Evolutionary conservation across 2,113 vertebrate species (phyloP).

Genomic region (Macquaria ambigua): DNA sequence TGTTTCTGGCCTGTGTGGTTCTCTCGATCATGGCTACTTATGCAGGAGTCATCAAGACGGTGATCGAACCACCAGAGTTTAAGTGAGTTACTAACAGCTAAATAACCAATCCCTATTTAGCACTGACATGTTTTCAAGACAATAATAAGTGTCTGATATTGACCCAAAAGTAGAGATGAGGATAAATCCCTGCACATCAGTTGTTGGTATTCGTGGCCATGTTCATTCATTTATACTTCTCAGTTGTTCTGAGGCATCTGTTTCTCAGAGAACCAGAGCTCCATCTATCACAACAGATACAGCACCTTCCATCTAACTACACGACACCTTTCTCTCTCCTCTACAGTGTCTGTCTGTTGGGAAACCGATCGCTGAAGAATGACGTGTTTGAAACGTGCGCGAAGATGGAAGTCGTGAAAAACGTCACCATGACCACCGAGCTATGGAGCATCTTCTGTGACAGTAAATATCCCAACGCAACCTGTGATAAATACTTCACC

Average conservation of each 20-base stretch:
- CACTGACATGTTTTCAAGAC: neutral
- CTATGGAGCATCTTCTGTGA: conserved; percentile 90
- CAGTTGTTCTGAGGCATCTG: neutral
- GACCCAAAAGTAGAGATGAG: neutral
- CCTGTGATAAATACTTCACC: conserved; percentile 89
- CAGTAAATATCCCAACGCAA: conserved; percentile 69
- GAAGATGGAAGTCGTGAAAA: conserved; percentile 80
- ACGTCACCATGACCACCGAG: conserved; percentile 76
- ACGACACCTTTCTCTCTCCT: neutral
- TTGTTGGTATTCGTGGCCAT: neutral
- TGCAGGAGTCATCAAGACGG: conserved; percentile 91
- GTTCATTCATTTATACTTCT: neutral
- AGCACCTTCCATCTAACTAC: neutral
- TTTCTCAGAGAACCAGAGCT: neutral
- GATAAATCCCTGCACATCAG: neutral
- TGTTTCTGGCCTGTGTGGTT: conserved; percentile 95
- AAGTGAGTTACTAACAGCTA: conserved; percentile 83
- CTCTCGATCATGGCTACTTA: conserved; percentile 96
- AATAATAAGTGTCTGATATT: no score
- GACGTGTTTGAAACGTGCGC: conserved; percentile 84
- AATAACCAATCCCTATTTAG: neutral
- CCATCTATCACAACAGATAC: neutral
- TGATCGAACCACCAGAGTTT: conserved; percentile 87
- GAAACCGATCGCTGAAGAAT: conserved; percentile 89
- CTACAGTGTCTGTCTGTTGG: conserved; percentile 91